Evolutionary conservation across 2,113 vertebrate genomes (phyloP).

Genomic region (Pituophis catenifer): DNA sequence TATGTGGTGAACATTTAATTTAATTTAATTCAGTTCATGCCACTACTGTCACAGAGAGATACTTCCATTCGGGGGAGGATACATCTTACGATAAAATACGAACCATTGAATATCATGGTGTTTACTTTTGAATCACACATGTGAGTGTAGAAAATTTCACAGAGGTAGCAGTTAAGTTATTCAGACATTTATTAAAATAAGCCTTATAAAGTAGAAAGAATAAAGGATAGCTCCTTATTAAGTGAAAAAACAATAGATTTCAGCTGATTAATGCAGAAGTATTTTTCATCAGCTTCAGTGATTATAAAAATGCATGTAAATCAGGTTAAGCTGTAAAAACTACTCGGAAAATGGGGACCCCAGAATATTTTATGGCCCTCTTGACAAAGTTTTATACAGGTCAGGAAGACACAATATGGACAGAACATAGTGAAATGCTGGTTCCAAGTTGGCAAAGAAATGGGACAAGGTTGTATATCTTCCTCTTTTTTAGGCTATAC

Average conservation of each 20-base stretch:
- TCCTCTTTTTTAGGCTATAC: background rate
- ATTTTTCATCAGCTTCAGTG: background rate
- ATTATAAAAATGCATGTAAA: background rate
- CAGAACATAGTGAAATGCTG: background rate
- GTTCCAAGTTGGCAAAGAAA: background rate
- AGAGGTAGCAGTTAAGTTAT: background rate
- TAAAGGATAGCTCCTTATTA: background rate
- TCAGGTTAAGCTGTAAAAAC: background rate
- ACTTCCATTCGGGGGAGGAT: background rate
- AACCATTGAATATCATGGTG: background rate
- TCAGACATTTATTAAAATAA: background rate
- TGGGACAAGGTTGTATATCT: background rate
- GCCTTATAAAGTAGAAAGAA: background rate
- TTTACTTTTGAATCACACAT: background rate
- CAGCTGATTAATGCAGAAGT: background rate
- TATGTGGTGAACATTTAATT: background rate
- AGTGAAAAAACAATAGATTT: background rate
- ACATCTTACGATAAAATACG: background rate
- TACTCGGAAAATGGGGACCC: background rate
- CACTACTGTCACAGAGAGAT: background rate
- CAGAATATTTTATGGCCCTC: background rate
- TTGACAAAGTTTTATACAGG: background rate
- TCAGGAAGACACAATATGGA: background rate
- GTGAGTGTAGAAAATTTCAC: background rate
- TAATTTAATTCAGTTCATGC: background rate